Conservation (phyloP, 2,113 vertebrate genomes). For the Labrus mixtus region DNA sequence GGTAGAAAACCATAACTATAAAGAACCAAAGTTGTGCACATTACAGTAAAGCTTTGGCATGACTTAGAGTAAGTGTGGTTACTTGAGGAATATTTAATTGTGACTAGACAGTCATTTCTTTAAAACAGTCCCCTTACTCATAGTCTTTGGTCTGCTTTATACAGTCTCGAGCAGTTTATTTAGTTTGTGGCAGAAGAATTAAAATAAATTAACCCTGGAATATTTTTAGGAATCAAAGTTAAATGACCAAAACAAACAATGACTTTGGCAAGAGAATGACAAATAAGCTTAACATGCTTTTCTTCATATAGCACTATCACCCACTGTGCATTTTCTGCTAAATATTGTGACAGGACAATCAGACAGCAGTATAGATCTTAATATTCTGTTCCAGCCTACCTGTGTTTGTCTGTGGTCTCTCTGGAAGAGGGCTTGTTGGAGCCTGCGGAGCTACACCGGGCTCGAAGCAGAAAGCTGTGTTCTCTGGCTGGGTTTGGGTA, state of each 20-base stretch:
- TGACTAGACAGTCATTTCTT: constrained; percentile 39
- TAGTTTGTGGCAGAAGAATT: constrained; percentile 38
- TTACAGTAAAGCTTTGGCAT: constrained; percentile 16
- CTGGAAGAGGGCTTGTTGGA: constrained; percentile 61
- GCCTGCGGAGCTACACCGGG: constrained; percentile 30
- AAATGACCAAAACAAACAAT: constrained; percentile 31
- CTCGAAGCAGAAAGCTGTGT: constrained; percentile 55
- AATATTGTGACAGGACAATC: neutral
- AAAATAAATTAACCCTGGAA: constrained; percentile 33
- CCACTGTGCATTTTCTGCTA: too few relatives aligned
- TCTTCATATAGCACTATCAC: neutral
- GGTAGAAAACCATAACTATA: neutral
- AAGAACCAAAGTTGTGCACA: neutral
- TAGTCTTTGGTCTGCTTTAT: constrained; percentile 25
- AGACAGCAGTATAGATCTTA: neutral
- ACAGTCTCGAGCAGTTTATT: constrained; percentile 14
- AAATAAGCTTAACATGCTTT: neutral
- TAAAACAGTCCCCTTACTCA: constrained; percentile 48
- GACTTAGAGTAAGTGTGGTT: constrained; percentile 9
- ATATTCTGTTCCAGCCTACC: constrained; percentile 60
- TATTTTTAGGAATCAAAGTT: constrained; percentile 25
- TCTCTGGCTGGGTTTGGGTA: constrained; percentile 42
- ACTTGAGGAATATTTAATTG: constrained; percentile 41
- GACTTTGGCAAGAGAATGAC: constrained; percentile 20
- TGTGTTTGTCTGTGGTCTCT: constrained; percentile 57